Conservation (phyloP, 2,888 invertebrate species). For the Oasisia sp. region DNA sequence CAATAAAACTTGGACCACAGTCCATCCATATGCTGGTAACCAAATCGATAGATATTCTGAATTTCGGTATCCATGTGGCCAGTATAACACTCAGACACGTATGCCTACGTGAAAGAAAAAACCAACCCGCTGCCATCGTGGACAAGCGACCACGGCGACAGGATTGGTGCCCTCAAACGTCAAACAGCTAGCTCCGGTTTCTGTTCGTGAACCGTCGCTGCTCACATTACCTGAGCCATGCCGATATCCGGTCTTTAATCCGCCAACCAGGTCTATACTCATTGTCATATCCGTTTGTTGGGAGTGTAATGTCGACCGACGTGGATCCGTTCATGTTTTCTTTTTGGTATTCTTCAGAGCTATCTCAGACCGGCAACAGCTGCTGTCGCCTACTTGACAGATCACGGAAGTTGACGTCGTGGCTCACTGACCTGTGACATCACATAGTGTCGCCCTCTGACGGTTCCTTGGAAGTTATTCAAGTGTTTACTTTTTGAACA, state of each 20-base stretch:
- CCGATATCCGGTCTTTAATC: slow-evolving; percentile 61
- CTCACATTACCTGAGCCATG: slow-evolving; percentile 64
- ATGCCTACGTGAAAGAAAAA: neutral
- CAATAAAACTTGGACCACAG: no score
- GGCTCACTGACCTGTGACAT: neutral
- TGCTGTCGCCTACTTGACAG: neutral
- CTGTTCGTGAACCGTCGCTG: slow-evolving; percentile 19
- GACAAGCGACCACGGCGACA: neutral
- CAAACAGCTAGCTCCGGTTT: neutral
- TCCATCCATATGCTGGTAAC: no score
- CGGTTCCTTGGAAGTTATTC: neutral
- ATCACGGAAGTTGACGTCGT: neutral
- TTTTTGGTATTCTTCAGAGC: neutral
- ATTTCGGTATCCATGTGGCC: no score
- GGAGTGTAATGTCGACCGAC: slow-evolving; percentile 57
- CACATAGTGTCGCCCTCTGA: neutral
- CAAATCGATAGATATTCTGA: no score
- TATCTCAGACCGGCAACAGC: neutral
- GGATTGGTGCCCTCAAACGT: neutral
- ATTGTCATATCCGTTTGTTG: slow-evolving; percentile 63
- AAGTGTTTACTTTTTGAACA: neutral
- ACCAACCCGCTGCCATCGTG: neutral
- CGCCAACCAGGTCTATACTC: slow-evolving; percentile 60
- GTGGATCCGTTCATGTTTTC: neutral
- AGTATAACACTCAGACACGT: no score